These are phyloP conservation scores for Hypothenemus hampei DNA, from an alignment of 1,140 invertebrate species.

Conservation along the genomic window DNA sequence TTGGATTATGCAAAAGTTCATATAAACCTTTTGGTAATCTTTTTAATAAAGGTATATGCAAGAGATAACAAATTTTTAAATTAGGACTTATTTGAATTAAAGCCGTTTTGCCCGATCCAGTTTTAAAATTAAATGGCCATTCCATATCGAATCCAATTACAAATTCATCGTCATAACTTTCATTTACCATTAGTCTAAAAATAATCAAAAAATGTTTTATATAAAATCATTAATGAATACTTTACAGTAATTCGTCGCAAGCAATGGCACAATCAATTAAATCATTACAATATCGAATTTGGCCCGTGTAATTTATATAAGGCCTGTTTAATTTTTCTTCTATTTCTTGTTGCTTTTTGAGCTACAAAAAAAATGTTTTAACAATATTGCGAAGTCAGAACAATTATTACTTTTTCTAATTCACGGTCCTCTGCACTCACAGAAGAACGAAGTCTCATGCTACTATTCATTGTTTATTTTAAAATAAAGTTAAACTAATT, in stretches of 20 bases:
- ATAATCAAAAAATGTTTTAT: too few species aligned
- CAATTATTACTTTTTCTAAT: too few species aligned
- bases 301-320: slow-evolving; percentile 47
- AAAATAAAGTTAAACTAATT: too few species aligned
- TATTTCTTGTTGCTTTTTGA: slow-evolving; percentile 2
- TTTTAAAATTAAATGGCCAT: slow-evolving; percentile 60
- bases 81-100: slow-evolving; percentile 54
- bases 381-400: too few species aligned
- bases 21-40: slow-evolving; percentile 54
- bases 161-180: slow-evolving; percentile 16
- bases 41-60: slow-evolving; percentile 52
- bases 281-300: slow-evolving; percentile 40
- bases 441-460: too few species aligned
- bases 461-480: too few species aligned
- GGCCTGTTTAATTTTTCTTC: slow-evolving; percentile 26
- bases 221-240: too few species aligned
- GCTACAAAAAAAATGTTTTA: too few species aligned
- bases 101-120: slow-evolving; percentile 55
- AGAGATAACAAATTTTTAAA: slow-evolving; percentile 50
- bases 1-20: slow-evolving; percentile 53
- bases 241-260: slow-evolving; percentile 54
- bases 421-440: too few species aligned
- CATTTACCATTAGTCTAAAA: slow-evolving; percentile 27
- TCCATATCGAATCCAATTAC: slow-evolving; percentile 50
- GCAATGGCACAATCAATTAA: slow-evolving; percentile 48